Base-by-base conservation (phyloP, 1,140 invertebrate genomes). In the Drosophila hydei region DNA sequence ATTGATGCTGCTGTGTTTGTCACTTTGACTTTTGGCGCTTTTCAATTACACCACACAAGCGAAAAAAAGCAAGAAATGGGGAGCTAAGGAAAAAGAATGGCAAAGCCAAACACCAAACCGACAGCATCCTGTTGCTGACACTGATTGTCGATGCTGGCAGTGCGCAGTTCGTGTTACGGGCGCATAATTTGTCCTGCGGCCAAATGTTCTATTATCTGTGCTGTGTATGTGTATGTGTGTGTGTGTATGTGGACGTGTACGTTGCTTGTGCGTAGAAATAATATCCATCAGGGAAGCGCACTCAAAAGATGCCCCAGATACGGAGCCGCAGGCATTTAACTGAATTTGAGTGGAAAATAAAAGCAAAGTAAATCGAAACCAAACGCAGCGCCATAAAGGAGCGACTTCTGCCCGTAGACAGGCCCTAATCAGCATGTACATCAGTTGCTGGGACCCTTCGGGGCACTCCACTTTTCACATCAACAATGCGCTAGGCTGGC, bases 101-200 rank as follows among this genome's bases (percentile, higher is more conserved):
- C 42, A 33, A 58, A 55, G 56, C 59, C 48, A 14, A 51, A 47
- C 48, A 40, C 9, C 23, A 25, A 54, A 54, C 18, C 38, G 40
- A 55, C 21, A 65, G 47, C 68, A 42, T 73, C 76, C 81, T 84
- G 80, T 74, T 74, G 77, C 81, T 87, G 81, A 87, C 83, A 88
- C 71, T 81, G 81, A 87, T 87, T 87, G 74, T 84, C 71, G 62
- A 62, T 70, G 75, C 54, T 61, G 72, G 69, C 61, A 30, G 18
- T 47, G 47, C 45, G 50, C 50, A 19, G 59, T 61, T 68, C 60
- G 60, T 74, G 71, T 71, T 68, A 68, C 65, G 25, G 40, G 50
- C 47, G 68, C 61, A 78, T 73, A 90, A 90, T 90, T 90, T 88
- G 79, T 88, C 88, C 81, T 75, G 65, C 69, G 74, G 83, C 71